Percentiles rank a stretch among this genome's conserved stretches.
Conservation (phyloP, 1,140 invertebrate genomes). For the Asobara japonica region DNA sequence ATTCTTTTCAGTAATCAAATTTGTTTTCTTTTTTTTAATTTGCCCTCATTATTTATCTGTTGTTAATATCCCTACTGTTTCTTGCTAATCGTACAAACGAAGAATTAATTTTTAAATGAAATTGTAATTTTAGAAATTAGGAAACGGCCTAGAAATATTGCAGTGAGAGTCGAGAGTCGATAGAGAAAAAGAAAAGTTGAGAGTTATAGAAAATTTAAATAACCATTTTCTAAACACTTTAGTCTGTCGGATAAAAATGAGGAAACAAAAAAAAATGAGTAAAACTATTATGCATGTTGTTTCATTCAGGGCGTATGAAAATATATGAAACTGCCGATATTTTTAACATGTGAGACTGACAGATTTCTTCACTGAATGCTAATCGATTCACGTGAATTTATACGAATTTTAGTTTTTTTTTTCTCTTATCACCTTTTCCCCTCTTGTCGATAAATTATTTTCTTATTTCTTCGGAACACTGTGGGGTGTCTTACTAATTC, state of each 20-base stretch:
- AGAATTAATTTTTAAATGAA: neutral
- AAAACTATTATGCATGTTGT: slow-evolving; percentile 24
- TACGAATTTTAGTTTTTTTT: slow-evolving; percentile 8
- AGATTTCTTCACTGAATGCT: slow-evolving; percentile 35
- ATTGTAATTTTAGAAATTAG: neutral
- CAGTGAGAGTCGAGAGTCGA: neutral
- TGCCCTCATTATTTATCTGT: slow-evolving; percentile 41
- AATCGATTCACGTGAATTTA: slow-evolving; percentile 26
- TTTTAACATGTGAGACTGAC: slow-evolving; percentile 40
- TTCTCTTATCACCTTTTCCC: neutral
- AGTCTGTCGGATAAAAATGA: neutral
- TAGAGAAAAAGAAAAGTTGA: neutral
- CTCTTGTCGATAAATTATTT: neutral
- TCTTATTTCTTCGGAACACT: neutral
- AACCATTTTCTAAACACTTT: neutral
- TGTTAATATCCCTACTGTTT: slow-evolving; percentile 28
- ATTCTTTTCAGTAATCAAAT: neutral
- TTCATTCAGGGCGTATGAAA: slow-evolving; percentile 32
- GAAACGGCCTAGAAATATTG: slow-evolving; percentile 10
- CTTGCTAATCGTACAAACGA: slow-evolving; percentile 22
- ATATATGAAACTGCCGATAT: slow-evolving; percentile 38
- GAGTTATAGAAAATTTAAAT: neutral
- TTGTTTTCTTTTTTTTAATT: slow-evolving; percentile 9
- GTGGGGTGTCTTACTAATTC: neutral
- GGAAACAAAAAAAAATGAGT: neutral